A percentile compares a stretch with the other conserved stretches of the same genome.
phyloP scores from a whole-genome alignment of 2,797 vertebrate species.

The Astyanax mexicanus region DNA sequence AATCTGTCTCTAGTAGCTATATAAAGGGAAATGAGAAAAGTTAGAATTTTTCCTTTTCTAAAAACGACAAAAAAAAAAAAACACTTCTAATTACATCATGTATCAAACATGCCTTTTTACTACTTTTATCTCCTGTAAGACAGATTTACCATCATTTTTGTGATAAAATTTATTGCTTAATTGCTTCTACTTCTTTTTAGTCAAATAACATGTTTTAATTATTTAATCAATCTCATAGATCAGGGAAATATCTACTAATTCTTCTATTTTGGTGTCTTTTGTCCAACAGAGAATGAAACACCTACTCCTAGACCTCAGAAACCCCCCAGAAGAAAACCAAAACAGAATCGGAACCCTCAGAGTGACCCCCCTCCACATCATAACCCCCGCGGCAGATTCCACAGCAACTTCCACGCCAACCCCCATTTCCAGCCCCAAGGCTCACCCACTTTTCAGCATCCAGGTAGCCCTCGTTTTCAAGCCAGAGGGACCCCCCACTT shows the following conservation, averaged over 20 bases:
- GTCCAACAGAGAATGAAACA: conserved; percentile 40
- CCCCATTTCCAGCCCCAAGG: conserved; percentile 28
- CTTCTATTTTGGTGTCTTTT: not conserved
- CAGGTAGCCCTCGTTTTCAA: conserved; percentile 25
- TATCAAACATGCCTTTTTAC: not conserved
- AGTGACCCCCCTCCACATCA: conserved; percentile 36
- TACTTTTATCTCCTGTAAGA: no score
- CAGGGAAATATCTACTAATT: not conserved
- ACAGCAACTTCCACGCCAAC: conserved; percentile 50
- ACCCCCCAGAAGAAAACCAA: conserved; percentile 37
- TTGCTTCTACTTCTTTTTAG: not conserved
- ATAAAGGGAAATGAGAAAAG: no score
- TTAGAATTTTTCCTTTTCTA: no score
- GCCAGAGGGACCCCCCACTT: conserved; percentile 31
- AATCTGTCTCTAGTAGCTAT: no score
- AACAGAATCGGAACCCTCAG: conserved; percentile 36
- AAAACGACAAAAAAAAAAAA: no score
- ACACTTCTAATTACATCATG: no score
- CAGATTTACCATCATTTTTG: not conserved
- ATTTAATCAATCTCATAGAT: not conserved
- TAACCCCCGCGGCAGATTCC: conserved; percentile 35
- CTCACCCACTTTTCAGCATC: conserved; percentile 9
- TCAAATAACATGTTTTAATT: not conserved
- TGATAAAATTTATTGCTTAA: no score
- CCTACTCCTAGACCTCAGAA: conserved; percentile 30